These are phyloP conservation scores for Blera fallax DNA, from an alignment of 2,888 invertebrate genomes.

Conservation along the genomic window DNA sequence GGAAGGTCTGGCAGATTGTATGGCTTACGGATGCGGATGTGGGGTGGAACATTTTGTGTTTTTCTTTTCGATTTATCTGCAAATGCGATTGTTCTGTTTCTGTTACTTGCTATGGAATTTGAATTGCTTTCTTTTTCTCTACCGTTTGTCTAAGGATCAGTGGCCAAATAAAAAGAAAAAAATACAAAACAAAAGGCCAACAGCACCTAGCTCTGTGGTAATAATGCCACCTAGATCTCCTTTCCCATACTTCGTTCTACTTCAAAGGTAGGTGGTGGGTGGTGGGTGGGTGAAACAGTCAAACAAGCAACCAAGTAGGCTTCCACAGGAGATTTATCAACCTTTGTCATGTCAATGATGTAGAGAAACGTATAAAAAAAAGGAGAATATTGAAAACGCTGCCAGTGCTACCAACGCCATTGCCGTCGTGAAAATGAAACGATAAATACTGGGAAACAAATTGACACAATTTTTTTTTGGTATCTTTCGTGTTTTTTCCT, in stretches of 20 bases:
- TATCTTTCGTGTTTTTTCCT: neutral
- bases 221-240: neutral
- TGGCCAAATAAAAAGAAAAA: neutral
- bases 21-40: conserved; percentile 16
- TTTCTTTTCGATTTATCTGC: conserved; percentile 56
- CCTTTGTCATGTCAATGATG: conserved; percentile 59
- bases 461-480: conserved; percentile 53
- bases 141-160: conserved; percentile 22
- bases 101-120: conserved; percentile 7
- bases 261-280: neutral
- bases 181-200: neutral
- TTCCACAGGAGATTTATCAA: conserved; percentile 52
- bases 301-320: conserved; percentile 6
- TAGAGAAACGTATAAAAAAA: neutral
- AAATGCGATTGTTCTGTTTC: conserved; percentile 35
- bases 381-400: conserved; percentile 33
- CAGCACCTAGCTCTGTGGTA: neutral
- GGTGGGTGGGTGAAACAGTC: conserved; percentile 7
- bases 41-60: conserved; percentile 30
- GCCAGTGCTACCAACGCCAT: neutral
- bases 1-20: conserved; percentile 34
- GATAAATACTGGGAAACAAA: conserved; percentile 63
- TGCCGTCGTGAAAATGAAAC: conserved; percentile 40
- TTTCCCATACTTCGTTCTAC: neutral
- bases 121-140: conserved; percentile 12